Percentiles rank a stretch among this genome's conserved stretches.
Conservation (phyloP, 2,113 vertebrate species). For the Eulacestoma nigropectus region DNA sequence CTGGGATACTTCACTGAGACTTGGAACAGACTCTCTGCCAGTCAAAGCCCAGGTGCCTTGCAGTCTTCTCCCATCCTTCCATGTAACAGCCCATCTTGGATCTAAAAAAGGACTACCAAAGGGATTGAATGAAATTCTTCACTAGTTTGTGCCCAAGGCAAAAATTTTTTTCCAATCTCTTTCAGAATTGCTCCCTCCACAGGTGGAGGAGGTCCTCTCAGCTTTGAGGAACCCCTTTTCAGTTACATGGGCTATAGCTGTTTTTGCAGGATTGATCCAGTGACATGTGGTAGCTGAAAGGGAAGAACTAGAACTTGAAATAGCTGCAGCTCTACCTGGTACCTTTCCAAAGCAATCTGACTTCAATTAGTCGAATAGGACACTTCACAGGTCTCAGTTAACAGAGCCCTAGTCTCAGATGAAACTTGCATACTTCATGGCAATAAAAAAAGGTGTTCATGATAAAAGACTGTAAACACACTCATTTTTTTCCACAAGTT, state of each 20-base stretch:
- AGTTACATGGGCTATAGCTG: not conserved
- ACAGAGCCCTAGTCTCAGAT: not conserved
- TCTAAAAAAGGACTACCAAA: not conserved
- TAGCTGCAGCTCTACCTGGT: not conserved
- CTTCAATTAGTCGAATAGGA: not conserved
- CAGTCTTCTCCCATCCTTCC: not conserved
- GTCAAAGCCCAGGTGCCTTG: not conserved
- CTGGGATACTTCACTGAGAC: not conserved
- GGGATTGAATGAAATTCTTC: not conserved
- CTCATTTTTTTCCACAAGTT: not conserved
- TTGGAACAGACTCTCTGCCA: not conserved
- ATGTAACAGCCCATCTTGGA: not conserved
- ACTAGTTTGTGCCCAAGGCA: not conserved
- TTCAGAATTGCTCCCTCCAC: not conserved
- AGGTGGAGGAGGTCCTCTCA: not conserved
- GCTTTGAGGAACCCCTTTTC: not conserved
- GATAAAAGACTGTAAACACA: not conserved
- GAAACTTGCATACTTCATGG: not conserved
- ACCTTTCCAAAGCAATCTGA: not conserved
- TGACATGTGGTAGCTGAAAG: rapidly evolving
- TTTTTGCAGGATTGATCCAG: not conserved
- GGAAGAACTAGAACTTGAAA: not conserved
- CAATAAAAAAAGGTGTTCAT: not conserved
- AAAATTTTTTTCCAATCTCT: not conserved
- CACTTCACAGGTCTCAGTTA: not conserved